These are phyloP conservation scores for Cryptosula pallasiana DNA, from an alignment of 2,888 invertebrate genomes.

Conservation along the genomic window DNA sequence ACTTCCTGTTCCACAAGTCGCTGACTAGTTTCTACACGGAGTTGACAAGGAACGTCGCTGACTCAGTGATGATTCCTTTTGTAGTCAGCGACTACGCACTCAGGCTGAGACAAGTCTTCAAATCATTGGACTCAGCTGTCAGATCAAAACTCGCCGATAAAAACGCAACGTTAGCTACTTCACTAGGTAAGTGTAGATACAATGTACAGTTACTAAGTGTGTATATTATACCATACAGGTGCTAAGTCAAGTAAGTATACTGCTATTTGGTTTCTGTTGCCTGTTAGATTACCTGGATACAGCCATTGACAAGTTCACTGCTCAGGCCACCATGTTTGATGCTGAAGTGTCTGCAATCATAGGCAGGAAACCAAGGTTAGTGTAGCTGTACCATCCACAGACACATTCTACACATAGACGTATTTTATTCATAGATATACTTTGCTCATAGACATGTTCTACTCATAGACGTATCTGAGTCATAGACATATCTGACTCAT, in stretches of 20 bases:
- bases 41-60: slow-evolving; percentile 45
- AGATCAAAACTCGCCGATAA: not conserved
- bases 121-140: not conserved
- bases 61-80: slow-evolving; percentile 46
- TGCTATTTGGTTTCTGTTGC: no score
- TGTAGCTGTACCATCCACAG: no score
- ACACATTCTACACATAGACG: no score
- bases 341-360: not conserved
- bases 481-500: no score
- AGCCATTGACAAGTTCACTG: not conserved
- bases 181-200: not conserved
- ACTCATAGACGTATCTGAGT: no score
- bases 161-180: not conserved
- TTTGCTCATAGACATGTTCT: no score
- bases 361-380: not conserved
- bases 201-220: no score
- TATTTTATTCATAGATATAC: no score
- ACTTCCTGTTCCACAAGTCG: slow-evolving; percentile 44
- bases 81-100: slow-evolving; percentile 32
- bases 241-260: no score
- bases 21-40: slow-evolving; percentile 51
- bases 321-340: not conserved
- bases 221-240: no score
- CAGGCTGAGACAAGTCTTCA: not conserved
- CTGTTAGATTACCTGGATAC: not conserved